A percentile compares a stretch with the other conserved stretches of the same genome.
phyloP scores from a whole-genome alignment of 2,888 invertebrate genomes.

The Drosophila vallismaia region DNA sequence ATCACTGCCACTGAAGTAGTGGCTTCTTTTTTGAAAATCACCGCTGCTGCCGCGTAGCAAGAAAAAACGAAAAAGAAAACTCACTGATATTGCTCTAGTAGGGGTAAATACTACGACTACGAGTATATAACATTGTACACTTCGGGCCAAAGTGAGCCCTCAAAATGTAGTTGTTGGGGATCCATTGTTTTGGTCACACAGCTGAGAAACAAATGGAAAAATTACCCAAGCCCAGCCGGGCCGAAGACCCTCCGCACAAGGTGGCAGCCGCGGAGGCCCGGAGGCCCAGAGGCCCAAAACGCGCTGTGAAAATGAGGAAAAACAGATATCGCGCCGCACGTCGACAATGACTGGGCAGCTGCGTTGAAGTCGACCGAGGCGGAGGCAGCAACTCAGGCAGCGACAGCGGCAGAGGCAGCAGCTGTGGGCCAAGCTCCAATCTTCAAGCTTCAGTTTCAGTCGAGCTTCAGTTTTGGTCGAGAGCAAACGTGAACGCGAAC shows the following conservation, averaged over 20 bases:
- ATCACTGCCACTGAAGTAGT: constrained; percentile 26
- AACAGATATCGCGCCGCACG: constrained; percentile 52
- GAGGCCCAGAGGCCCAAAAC: constrained; percentile 46
- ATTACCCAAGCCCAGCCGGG: constrained; percentile 68
- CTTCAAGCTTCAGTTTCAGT: constrained; percentile 54
- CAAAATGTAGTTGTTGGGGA: constrained; percentile 39
- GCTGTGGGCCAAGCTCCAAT: constrained; percentile 36
- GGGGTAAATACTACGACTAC: neutral
- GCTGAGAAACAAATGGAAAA: constrained; percentile 63
- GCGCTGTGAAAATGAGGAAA: constrained; percentile 76
- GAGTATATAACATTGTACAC: constrained; percentile 7
- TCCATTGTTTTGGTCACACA: constrained; percentile 78
- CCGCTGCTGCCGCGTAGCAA: constrained; percentile 17
- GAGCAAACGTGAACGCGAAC: constrained; percentile 54
- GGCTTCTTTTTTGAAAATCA: constrained; percentile 40
- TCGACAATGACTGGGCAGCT: constrained; percentile 68
- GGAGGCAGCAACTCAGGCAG: constrained; percentile 6
- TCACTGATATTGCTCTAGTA: constrained; percentile 39
- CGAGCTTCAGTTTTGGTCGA: constrained; percentile 63
- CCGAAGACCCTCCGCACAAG: constrained; percentile 76
- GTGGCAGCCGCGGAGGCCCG: constrained; percentile 57
- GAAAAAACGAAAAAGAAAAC: constrained; percentile 38
- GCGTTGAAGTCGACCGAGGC: constrained; percentile 10
- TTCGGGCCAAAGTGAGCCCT: constrained; percentile 34
- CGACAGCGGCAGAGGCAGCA: constrained; percentile 22